Evolutionary conservation across 2,888 invertebrate genomes (phyloP), one percentile per base, ranked within the genome.

Genomic region (Odiellus spinosus): DNA sequence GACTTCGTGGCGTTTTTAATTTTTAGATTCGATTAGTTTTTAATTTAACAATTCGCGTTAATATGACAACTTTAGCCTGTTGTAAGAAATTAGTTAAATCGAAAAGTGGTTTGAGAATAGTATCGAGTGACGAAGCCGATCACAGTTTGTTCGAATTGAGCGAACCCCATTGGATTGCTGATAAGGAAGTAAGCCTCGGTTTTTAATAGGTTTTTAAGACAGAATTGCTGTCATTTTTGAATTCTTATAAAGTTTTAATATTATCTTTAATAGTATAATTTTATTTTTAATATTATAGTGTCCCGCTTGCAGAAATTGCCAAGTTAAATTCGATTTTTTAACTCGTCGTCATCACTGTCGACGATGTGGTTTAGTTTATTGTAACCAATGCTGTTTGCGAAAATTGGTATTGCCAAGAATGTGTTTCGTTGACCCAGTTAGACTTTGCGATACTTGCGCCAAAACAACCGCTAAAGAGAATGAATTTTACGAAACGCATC

Each of bases 351-450:
- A 71, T 55, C 71, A 71, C 55, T 71, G 71, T 56, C 61, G 71
- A 3, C 59, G 71, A 15, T 71, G 71, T 63, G 71, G 71, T 0
- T 58, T 61, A 40, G 66, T 69, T 47, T 71, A 64, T 56, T 71
- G 71, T 58, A 60, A 60, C 44, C 56, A 58, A 2, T 71, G 71
- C 55, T 68, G 67, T 58, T 59, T 62, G 15, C 53, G 59, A 12
- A 66, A 64, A 51, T 53, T 68, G 21, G 57, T 60, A 3, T 60
- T 71, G 35, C 69, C 65, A 2, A 58, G 71, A 34, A 70, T 71
- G 70, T 67, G 67, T 55, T 71, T 71, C 57, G 63, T 71, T 10
- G 71, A 71, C 55, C 71, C 71, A 14, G 71, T 71, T 10, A 59
- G 71, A 33, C 60, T 68, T 33, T 71, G 71, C 56, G 55, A 56